phyloP scores from a whole-genome alignment of 2,113 vertebrate species.

The Lichenostomus cassidix region DNA sequence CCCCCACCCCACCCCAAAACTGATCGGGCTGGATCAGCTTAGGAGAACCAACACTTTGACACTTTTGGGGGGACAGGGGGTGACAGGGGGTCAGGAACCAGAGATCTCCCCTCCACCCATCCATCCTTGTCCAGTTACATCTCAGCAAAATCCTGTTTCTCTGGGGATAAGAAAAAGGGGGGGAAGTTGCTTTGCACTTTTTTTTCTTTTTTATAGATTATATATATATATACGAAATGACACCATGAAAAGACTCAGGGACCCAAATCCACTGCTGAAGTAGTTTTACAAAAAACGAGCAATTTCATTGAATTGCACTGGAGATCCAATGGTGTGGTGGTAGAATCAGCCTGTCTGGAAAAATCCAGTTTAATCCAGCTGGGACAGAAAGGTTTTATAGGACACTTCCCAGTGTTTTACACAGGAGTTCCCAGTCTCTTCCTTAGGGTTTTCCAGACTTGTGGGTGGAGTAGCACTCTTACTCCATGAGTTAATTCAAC shows the following conservation, averaged over 20 bases:
- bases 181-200: slow-evolving; percentile 17
- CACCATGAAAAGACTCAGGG: not conserved
- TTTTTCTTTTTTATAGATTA: not conserved
- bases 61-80: not conserved
- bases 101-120: not conserved
- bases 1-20: not conserved
- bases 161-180: not conserved
- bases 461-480: not conserved
- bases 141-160: slow-evolving; percentile 9
- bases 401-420: not conserved
- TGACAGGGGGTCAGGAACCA: not conserved
- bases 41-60: slow-evolving; percentile 47
- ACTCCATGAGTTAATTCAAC: not conserved
- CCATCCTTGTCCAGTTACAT: slow-evolving; percentile 32
- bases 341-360: not conserved
- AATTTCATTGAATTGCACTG: not conserved
- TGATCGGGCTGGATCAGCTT: slow-evolving; percentile 47
- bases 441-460: not conserved
- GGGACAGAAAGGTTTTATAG: not conserved
- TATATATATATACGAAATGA: not conserved
- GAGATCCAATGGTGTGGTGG: not conserved
- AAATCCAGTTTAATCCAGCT: not conserved
- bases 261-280: not conserved
- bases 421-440: not conserved
- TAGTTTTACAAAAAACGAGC: not conserved